Evolutionary conservation across 2,888 invertebrate species (phyloP).

Genomic region (Plebejus anna): DNA sequence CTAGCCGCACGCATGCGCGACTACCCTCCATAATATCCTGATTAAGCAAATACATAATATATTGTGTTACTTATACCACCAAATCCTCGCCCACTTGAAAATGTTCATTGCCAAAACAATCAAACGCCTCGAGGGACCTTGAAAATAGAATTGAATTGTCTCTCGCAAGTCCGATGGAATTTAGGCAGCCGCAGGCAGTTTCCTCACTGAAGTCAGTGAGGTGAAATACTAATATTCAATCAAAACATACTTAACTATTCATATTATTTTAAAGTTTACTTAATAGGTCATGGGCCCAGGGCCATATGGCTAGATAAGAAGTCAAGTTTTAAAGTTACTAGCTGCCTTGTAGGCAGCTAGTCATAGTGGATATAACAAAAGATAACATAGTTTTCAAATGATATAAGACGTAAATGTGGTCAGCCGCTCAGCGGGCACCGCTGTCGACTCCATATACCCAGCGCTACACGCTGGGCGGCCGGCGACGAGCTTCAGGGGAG

Average conservation of each 20-base stretch:
- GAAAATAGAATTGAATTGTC: not conserved
- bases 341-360: too few species aligned
- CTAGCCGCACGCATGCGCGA: conserved; percentile 62
- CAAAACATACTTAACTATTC: not conserved
- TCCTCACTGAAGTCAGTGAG: not conserved
- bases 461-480: not conserved
- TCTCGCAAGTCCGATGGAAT: not conserved
- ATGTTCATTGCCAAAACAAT: conserved; percentile 3
- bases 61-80: conserved; percentile 5
- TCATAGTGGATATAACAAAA: too few species aligned
- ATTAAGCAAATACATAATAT: conserved; percentile 21
- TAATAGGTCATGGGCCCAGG: too few species aligned
- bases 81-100: conserved; percentile 16
- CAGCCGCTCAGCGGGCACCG: too few species aligned
- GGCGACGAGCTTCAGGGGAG: not conserved
- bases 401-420: too few species aligned
- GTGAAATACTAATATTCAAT: not conserved
- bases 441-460: not conserved
- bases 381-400: too few species aligned
- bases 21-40: conserved; percentile 50
- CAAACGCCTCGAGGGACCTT: not conserved
- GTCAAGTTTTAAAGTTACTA: too few species aligned
- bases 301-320: too few species aligned
- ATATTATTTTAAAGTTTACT: too few species aligned
- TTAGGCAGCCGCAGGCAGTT: not conserved